phyloP scores from a whole-genome alignment of 2,888 invertebrate genomes.

The Matsumyia berberina region DNA sequence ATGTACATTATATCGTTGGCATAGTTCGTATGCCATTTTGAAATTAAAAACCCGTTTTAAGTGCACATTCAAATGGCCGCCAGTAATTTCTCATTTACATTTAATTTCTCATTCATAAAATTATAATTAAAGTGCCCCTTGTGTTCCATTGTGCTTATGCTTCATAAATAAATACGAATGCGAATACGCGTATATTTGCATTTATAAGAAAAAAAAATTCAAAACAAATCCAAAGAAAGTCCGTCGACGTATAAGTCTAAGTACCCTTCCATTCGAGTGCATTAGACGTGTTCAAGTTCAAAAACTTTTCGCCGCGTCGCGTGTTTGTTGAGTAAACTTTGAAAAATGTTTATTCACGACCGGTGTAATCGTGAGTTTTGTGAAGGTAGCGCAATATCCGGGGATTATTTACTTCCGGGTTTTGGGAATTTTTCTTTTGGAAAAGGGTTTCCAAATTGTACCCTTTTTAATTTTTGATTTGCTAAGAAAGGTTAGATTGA shows the following conservation, averaged over 20 bases:
- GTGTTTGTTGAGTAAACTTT: background rate
- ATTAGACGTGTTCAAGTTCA: background rate
- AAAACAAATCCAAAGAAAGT: background rate
- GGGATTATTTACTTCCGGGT: too few species aligned
- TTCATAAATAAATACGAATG: background rate
- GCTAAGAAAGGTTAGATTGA: too few species aligned
- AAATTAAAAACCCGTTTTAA: background rate
- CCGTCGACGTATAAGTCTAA: too few species aligned
- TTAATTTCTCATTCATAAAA: conserved; percentile 12
- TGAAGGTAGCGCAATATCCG: too few species aligned
- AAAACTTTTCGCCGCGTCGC: background rate
- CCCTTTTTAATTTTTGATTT: too few species aligned
- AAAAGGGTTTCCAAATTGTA: too few species aligned
- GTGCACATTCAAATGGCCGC: background rate
- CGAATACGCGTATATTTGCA: background rate
- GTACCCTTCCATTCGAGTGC: background rate
- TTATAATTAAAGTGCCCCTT: conserved; percentile 16
- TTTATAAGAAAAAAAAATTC: background rate
- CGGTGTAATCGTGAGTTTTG: background rate
- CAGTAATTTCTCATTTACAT: conserved; percentile 6
- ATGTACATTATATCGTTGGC: background rate
- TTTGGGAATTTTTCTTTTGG: too few species aligned
- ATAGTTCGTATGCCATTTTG: background rate
- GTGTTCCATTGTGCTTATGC: background rate
- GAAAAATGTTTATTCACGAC: background rate